Base-by-base conservation (phyloP, 2,888 invertebrate genomes). In the Nebria salina region DNA sequence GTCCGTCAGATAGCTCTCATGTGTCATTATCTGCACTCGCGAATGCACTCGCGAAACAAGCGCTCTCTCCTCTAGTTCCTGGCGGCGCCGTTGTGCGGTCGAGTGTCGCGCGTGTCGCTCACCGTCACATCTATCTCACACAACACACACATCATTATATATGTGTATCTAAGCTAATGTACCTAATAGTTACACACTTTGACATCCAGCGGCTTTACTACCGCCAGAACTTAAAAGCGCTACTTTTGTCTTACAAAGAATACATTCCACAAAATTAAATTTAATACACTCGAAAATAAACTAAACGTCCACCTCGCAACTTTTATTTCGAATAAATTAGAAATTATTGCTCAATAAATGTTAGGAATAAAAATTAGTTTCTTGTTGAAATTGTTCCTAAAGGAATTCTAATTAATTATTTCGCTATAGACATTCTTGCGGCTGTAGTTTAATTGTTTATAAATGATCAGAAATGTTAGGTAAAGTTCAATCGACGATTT, bases 11-110 rank as follows among this genome's bases (percentile, higher is more conserved):
- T 79, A 68, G 70, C 75, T 75, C 80, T 80, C 75, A 80, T 80
- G 80, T 80, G 75, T 80, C 80, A 80, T 80, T 80, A 80, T 80
- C 80, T 80, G 80, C 80, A 70, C 80, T 80, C 75, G 65, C 65
- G 70, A 75, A 43, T 66, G 70, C 64, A 75, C 80, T 75, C 75
- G 75, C 79, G 64, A 65, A 70, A 70, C 70, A 70, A 70, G 70
- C 70, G 70, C 70, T 70, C 70, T 70, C 70, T 70, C 54, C 54
- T 70, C 25, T 70, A 70, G 70, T 70, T 70, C 70, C 70, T 70
- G 70, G 70, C 70, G 70, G 70, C 70, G 70, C 70, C 70, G 70
- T 70, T 70, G 70, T 70, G 70, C 26, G 70, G 26, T 70, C 70
- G 34, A 70, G 70, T 70, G 70, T 70, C 70, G 25, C 70, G 25